A percentile compares a stretch with the other conserved stretches of the same genome.
phyloP scores from a whole-genome alignment of 2,888 invertebrate species.

The Syrista parreyssii region DNA sequence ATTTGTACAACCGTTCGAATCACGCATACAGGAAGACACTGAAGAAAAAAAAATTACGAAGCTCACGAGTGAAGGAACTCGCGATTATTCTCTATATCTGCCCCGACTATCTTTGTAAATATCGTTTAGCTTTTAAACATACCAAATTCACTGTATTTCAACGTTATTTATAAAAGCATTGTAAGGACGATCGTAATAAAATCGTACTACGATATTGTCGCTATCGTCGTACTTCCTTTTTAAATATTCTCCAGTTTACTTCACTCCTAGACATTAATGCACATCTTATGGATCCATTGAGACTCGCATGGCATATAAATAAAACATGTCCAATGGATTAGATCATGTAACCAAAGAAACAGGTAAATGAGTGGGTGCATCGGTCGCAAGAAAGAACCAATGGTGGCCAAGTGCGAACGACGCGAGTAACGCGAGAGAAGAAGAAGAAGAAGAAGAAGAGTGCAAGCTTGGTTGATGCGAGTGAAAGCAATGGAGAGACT shows the following conservation, averaged over 20 bases:
- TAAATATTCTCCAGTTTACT: neutral
- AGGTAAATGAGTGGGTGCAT: neutral
- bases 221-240: neutral
- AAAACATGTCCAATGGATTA: neutral
- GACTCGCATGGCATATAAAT: neutral
- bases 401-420: neutral
- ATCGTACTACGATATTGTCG: slow-evolving; percentile 3
- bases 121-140: slow-evolving; percentile 37
- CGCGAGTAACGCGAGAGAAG: neutral
- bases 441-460: neutral
- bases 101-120: slow-evolving; percentile 33
- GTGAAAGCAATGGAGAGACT: neutral
- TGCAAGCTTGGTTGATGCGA: neutral
- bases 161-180: slow-evolving; percentile 38
- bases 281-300: neutral
- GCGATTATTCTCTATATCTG: slow-evolving; percentile 10
- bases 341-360: neutral
- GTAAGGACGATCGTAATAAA: slow-evolving; percentile 5
- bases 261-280: neutral
- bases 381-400: neutral
- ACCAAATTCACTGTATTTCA: slow-evolving; percentile 44
- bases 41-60: neutral
- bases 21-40: neutral
- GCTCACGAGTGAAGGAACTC: neutral
- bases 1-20: neutral